Conservation (phyloP, 2,797 vertebrate genomes). For the Sus cebifrons region DNA sequence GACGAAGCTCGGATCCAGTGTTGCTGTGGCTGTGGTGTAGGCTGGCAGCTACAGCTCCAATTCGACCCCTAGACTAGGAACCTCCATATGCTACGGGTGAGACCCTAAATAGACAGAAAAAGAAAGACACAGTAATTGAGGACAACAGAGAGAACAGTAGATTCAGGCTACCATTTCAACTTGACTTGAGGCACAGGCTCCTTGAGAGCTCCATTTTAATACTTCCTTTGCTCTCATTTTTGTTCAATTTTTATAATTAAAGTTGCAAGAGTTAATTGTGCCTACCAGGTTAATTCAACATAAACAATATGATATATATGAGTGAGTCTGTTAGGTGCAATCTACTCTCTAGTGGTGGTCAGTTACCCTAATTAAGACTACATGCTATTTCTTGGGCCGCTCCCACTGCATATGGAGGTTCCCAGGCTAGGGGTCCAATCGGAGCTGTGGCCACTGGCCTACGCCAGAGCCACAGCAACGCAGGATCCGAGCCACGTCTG, state of each 20-base stretch:
- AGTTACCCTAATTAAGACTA: neutral
- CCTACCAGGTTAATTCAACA: conserved; percentile 3
- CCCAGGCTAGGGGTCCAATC: too few species aligned
- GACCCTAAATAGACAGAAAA: too few species aligned
- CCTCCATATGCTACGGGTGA: too few species aligned
- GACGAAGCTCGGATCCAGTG: too few species aligned
- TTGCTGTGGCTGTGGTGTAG: too few species aligned
- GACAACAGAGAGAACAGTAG: neutral
- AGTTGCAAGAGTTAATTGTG: conserved; percentile 60
- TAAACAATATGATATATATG: conserved; percentile 11
- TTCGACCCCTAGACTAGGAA: too few species aligned
- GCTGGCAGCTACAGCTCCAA: too few species aligned
- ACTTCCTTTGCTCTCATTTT: conserved; percentile 26
- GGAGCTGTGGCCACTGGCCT: too few species aligned
- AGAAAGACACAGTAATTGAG: neutral
- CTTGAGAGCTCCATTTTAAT: conserved; percentile 51
- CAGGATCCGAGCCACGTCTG: too few species aligned
- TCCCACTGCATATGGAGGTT: too few species aligned
- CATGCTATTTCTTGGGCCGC: too few species aligned
- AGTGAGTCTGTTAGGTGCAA: neutral
- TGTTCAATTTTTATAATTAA: conserved; percentile 53
- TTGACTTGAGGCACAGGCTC: neutral
- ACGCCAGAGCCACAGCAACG: too few species aligned
- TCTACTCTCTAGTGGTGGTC: neutral
- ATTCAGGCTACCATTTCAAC: conserved; percentile 55